Base-by-base conservation (phyloP, 2,888 invertebrate genomes). In the Polietes domitor region DNA sequence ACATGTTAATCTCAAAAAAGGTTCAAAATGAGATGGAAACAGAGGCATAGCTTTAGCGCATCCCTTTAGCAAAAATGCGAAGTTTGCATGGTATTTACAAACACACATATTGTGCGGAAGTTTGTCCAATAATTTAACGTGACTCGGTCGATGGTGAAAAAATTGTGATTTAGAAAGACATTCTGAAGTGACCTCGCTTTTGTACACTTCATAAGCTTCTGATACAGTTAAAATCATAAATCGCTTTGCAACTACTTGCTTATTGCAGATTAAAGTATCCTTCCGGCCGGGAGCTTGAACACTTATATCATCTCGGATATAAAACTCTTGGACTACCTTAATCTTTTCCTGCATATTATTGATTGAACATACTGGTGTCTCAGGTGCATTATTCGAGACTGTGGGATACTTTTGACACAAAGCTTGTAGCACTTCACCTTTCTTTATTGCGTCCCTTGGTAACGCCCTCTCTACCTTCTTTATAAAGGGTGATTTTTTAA, bases 21-120 rank as follows among this genome's bases (percentile, higher is more conserved):
- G 28, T 73, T 82, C 68, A 74, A 77, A 77, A 65, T 77, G 53
- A 77, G 73, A 68, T 77, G 77, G 82, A 77, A 82, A 77, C 68
- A 58, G 43, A 47, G 77, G 73, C 43, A 77, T 73, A 77, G 58
- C 68, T 74, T 82, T 82, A 65, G 24, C 41, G 70, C 53, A 76
- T 50, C 72, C 63, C 61, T 76, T 61, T 72, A 81, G 65, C 63
- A 76, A 72, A 81, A 81, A 81, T 71, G 65, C 71, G 58, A 81
- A 81, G 72, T 81, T 73, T 15, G 72, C 72, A 73, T 81, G 77
- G 68, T 81, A 81, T 70, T 77, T 77, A 70, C 72, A 77, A 21
- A 77, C 72, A 77, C 77, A 77, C 77, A 77, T 81, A 77, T 77
- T 77, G 37, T 81, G 72, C 32, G 73, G 65, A 41, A 79, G 53